phyloP scores from a whole-genome alignment of 2,797 vertebrate genomes.

The Lacerta viridis region DNA sequence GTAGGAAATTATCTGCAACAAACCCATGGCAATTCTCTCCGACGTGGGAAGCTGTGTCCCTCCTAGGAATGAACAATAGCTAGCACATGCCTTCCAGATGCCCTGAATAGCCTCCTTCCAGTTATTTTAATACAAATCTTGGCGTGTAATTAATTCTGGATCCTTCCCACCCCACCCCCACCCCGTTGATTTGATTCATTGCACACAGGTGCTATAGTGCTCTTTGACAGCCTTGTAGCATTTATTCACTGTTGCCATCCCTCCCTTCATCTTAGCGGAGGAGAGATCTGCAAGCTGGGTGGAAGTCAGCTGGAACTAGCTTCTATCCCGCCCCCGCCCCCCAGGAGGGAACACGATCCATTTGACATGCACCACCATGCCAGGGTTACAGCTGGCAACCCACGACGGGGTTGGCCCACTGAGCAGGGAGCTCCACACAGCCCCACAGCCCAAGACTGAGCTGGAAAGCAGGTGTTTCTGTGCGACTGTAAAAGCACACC shows the following conservation, averaged over 20 bases:
- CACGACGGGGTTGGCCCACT: slow-evolving; percentile 27
- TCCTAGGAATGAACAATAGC: neutral
- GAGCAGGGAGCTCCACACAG: slow-evolving; percentile 38
- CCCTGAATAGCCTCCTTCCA: slow-evolving; percentile 15
- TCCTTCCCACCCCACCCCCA: slow-evolving; percentile 14
- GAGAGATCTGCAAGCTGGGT: slow-evolving; percentile 12
- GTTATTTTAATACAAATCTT: slow-evolving; percentile 32
- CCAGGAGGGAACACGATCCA: slow-evolving; percentile 21
- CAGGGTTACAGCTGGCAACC: slow-evolving; percentile 57
- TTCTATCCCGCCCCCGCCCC: neutral
- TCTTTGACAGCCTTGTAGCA: neutral
- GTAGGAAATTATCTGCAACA: too few relatives aligned
- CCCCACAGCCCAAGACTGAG: slow-evolving; percentile 18
- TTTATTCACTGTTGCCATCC: slow-evolving; percentile 19
- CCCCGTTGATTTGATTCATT: slow-evolving; percentile 45
- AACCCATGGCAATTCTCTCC: neutral
- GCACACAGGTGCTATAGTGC: slow-evolving; percentile 17
- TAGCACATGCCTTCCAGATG: neutral
- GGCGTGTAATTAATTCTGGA: slow-evolving; percentile 43
- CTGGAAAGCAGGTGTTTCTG: slow-evolving; percentile 54
- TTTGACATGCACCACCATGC: neutral
- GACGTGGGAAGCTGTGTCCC: neutral
- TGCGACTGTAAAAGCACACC: slow-evolving; percentile 51
- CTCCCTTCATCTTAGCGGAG: neutral
- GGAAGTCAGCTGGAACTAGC: slow-evolving; percentile 16